Evolutionary conservation across 2,888 invertebrate genomes (phyloP).

Genomic region (Sinentomon sp.): DNA sequence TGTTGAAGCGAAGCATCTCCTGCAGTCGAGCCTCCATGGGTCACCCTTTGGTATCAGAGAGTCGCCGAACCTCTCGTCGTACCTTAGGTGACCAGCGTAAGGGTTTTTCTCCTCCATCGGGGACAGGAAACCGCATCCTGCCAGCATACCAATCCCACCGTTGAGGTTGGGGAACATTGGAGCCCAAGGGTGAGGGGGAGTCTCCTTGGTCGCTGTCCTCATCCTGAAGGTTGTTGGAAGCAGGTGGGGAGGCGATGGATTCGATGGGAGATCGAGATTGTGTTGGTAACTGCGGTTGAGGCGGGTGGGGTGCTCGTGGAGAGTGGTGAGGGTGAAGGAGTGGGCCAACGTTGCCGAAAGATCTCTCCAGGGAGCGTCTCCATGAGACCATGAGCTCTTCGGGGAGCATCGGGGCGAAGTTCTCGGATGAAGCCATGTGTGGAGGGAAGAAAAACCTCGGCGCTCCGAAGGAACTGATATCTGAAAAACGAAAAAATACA

Average conservation of each 20-base stretch:
- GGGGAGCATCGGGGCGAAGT: slow-evolving; percentile 30
- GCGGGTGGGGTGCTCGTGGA: slow-evolving; percentile 19
- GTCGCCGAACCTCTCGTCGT: slow-evolving; percentile 35
- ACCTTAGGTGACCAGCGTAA: not conserved
- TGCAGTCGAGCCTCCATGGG: slow-evolving; percentile 73
- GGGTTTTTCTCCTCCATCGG: slow-evolving; percentile 2
- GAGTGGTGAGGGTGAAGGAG: slow-evolving; percentile 19
- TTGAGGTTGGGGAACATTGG: slow-evolving; percentile 15
- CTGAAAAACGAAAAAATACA: too few relatives aligned
- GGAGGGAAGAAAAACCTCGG: too few relatives aligned
- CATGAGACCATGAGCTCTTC: slow-evolving; percentile 56
- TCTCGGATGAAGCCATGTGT: too few relatives aligned
- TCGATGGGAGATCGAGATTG: not conserved
- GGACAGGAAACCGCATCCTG: too few relatives aligned
- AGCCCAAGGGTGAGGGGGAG: slow-evolving; percentile 14
- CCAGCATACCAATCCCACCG: too few relatives aligned
- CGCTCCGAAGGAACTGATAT: too few relatives aligned
- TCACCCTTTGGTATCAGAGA: slow-evolving; percentile 74
- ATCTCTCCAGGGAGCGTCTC: slow-evolving; percentile 36
- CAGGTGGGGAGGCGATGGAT: slow-evolving; percentile 24
- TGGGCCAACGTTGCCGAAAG: slow-evolving; percentile 20
- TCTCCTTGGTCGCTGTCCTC: too few relatives aligned
- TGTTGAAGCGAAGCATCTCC: slow-evolving; percentile 78
- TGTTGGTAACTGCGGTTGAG: not conserved
- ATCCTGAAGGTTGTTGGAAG: too few relatives aligned